Evolutionary conservation across 2,113 vertebrate genomes (phyloP), one percentile per base, ranked within the genome.

Genomic region (Etia nguti): DNA sequence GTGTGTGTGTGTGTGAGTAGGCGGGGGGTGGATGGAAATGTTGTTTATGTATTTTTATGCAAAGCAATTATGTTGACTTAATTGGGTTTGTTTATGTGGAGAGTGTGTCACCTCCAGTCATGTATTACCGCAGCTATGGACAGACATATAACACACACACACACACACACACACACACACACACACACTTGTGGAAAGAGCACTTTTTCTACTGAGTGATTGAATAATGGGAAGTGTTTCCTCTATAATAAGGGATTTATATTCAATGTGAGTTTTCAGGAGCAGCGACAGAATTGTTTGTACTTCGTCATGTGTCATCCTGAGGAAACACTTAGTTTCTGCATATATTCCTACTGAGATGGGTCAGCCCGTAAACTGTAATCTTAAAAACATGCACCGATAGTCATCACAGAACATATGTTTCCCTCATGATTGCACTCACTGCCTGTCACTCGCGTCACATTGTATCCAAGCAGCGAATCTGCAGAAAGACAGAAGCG

Each of bases 41-140:
- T 95, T 95, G 95, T 96, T 96, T 93, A 93, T 95, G 94, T 92
- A 93, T 92, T 96, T 95, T 93, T 95, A 95, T 94, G 86, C 93
- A 92, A 93, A 94, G 94, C 94, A 95, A 95, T 96, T 96, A 95
- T 93, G 91, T 94, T 93, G 93, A 94, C 92, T 94, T 96, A 95
- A 94, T 95, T 94, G 93, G 93, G 92, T 95, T 96, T 95, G 94
- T 96, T 96, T 95, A 93, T 94, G 91, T 94, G 90, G 92, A 92
- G 90, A 91, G 87, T 84, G 91, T 94, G 91, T 91, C 94, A 95
- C 94, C 94, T 94, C 94, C 90, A 94, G 94, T 92, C 93, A 94
- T 96, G 94, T 95, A 87, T 90, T 90, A 87, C 89, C 81, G 79
- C 82, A 89, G 81, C 88, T 41, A 56, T 89, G 89, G 91, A 92